Evolutionary conservation across 2,797 vertebrate genomes (phyloP), one percentile per base, ranked within the genome.

Genomic region (Lagorchestes hirsutus): DNA sequence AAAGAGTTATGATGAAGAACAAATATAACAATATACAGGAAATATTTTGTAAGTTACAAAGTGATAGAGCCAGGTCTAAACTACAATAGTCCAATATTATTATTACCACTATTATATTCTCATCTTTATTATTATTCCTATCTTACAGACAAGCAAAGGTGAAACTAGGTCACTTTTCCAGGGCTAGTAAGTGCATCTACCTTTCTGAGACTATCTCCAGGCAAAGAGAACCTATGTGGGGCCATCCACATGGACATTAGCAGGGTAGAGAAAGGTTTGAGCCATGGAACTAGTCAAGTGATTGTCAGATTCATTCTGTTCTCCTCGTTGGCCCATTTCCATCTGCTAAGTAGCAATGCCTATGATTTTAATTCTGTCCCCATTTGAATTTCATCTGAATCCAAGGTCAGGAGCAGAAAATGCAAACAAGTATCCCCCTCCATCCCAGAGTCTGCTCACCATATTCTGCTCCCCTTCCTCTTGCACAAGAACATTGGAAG

Each of bases 361-460:
- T 16, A 74, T 22, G 16, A 93, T 14, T 54, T 91, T 31, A 93
- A 93, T 91, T 92, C 50, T 59, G 11, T 52, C 46, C 55, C 91
- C 90, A 87, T 82, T 92, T 55, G 90, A 74, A 93, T 56, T 59
- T 92, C n/a, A 91, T 93, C 92, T 93, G 92, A 96, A 93, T 91
- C 94, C 90, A 34, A 96, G 56, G 54, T 16, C 4, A 10, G n/a
- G 28, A 50, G 92, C 31, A 94, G 40, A 58, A 54, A 91, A 95
- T 18, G 29, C 55, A 58, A 29, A 31, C 6, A 11, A 82, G 22
- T 24, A 40, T 2, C 10, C 34, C 24, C 16, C 91, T 93, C 56
- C 46, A 24, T 94, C 52, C 34, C 55, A 55, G 74, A 74, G 50
- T 40, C 92, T 18, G 5, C 1, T 62, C n/a, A 55, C 52, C 46